These are phyloP conservation scores for Triplophysa yarkandensis DNA, from an alignment of 2,797 vertebrate species.

Conservation along the genomic window DNA sequence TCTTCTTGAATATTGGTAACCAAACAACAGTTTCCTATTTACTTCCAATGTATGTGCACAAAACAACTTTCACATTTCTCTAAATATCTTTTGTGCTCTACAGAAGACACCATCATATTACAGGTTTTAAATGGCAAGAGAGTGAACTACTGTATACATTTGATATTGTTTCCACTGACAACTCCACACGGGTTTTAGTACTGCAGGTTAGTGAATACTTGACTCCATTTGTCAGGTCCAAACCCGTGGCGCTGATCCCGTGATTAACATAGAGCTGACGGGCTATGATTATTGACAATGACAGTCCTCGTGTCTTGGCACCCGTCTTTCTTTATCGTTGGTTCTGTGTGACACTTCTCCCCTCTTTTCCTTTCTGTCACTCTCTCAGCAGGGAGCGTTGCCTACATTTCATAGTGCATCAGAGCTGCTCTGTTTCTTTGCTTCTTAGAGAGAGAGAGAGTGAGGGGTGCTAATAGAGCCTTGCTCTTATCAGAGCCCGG, in stretches of 20 bases:
- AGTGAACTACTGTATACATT: background rate
- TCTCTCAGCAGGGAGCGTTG: constrained; percentile 40
- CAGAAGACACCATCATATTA: background rate
- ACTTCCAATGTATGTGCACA: too few relatives aligned
- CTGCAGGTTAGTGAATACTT: constrained; percentile 14
- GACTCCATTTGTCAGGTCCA: constrained; percentile 14
- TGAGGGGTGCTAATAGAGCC: constrained; percentile 52
- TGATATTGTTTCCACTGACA: background rate
- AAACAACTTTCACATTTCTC: too few relatives aligned
- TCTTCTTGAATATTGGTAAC: too few relatives aligned
- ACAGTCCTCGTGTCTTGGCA: constrained; percentile 71
- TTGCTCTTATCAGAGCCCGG: constrained; percentile 59
- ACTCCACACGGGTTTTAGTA: background rate
- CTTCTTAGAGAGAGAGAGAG: constrained; percentile 20
- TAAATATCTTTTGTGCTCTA: too few relatives aligned
- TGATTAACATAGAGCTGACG: constrained; percentile 66
- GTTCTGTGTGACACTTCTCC: constrained; percentile 47
- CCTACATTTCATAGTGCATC: constrained; percentile 55
- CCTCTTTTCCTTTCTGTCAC: constrained; percentile 24
- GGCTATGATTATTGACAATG: constrained; percentile 71
- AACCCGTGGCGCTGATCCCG: constrained; percentile 56
- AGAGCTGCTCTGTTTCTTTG: constrained; percentile 38
- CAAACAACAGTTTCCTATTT: too few relatives aligned
- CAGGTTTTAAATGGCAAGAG: background rate
- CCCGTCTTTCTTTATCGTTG: constrained; percentile 37